Conservation (phyloP, 2,888 invertebrate species). For the Salpingus planirostris region DNA sequence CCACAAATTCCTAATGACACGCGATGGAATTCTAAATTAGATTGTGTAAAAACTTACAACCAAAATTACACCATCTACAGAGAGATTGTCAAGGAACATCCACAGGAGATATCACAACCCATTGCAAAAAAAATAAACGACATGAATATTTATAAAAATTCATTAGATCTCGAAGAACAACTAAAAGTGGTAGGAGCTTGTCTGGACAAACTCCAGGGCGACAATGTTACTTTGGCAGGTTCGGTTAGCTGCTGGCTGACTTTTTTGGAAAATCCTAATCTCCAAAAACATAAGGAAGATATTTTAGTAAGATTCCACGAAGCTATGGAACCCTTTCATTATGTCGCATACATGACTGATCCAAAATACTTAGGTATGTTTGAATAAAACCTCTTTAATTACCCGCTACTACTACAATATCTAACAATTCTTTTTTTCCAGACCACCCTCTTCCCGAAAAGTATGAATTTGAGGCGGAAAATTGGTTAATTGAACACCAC, state of each 20-base stretch:
- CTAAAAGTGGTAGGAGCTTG: neutral
- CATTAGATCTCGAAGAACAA: neutral
- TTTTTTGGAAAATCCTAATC: neutral
- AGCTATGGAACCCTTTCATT: neutral
- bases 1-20: neutral
- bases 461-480: neutral
- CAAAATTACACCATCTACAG: neutral
- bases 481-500: neutral
- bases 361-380: slow-evolving; percentile 1
- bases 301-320: neutral
- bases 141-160: neutral
- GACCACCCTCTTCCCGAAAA: neutral
- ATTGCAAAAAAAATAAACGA: neutral
- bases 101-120: neutral
- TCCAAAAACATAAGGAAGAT: neutral
- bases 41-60: neutral
- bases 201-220: neutral
- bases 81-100: neutral
- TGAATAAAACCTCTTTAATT: neutral
- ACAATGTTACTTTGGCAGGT: neutral
- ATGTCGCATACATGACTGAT: neutral
- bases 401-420: too few relatives aligned
- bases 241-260: neutral
- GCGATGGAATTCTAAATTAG: neutral
- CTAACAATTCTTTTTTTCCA: too few relatives aligned